Base-by-base conservation (phyloP, 2,797 vertebrate genomes). In the Syncerus caffer region DNA sequence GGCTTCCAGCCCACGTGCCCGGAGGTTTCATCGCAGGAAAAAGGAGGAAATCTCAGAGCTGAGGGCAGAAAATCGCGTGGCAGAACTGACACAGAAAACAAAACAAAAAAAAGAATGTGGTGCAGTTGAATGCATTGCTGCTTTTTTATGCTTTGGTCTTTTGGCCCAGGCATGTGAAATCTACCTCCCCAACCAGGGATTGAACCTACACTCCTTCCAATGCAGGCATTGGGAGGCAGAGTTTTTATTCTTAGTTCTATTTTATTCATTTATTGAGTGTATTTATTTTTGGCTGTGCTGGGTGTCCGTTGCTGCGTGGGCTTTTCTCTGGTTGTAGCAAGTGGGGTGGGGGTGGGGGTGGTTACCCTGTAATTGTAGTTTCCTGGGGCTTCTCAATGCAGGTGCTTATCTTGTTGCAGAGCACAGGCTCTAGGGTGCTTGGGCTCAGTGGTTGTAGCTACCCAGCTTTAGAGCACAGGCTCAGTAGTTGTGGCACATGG, bases 401-500 rank as follows among this genome's bases (percentile, higher is more conserved):
- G 17, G 2, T 0, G 17, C n/a, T 11, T 34, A 9, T 12, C 64
- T 12, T 5, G n/a, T 34, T 21, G 64, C 64, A 3, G 4, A 67
- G 17, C n/a, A 21, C n/a, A 67, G n/a, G 9, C n/a, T 34, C n/a
- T 67, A 10, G 17, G 64, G 17, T 11, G 17, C 64, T 11, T 34
- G 64, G 9, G 64, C 64, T 34, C 17, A 11, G 64, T 2, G 0
- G 17, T 67, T 34, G 64, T 0, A 38, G 17, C 64, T 67, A n/a
- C 64, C 64, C 5, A n/a, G n/a, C 9, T 64, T 1, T 6, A 4
- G 1, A 64, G 62, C 7, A 9, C 31, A n/a, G 16, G 62, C 16
- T 19, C 31, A 10, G 4, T 7, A n/a, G 62, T 4, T 4, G 31
- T 34, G 31, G 31, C 1, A 0, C 31, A 4, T 0, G 2, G 31